phyloP scores from a whole-genome alignment of 2,888 invertebrate genomes.

The Agrotis clavis region DNA sequence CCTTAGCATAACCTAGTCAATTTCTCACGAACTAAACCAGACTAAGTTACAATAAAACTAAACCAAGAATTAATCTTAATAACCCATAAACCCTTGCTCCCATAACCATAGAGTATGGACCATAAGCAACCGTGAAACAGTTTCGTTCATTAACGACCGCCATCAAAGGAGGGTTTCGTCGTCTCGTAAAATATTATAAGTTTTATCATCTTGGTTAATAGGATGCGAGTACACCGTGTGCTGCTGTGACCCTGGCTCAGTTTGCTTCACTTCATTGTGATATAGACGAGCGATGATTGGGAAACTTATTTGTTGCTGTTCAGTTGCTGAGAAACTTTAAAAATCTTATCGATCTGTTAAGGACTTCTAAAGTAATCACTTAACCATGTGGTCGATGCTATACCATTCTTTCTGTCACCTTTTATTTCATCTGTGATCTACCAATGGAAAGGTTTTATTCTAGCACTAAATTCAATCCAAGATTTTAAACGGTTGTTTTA shows the following conservation, averaged over 20 bases:
- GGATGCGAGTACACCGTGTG: slow-evolving; percentile 61
- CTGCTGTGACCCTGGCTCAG: slow-evolving; percentile 77
- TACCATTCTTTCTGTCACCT: too few species aligned
- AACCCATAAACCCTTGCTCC: slow-evolving; percentile 32
- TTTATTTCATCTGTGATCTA: too few species aligned
- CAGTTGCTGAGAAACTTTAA: background rate
- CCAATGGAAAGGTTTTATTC: too few species aligned
- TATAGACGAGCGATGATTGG: slow-evolving; percentile 43
- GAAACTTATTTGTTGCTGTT: slow-evolving; percentile 22
- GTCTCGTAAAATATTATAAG: slow-evolving; percentile 52
- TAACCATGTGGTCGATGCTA: too few species aligned
- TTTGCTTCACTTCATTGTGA: slow-evolving; percentile 51
- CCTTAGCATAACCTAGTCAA: background rate
- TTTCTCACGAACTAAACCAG: slow-evolving; percentile 12
- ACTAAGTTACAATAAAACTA: slow-evolving; percentile 21
- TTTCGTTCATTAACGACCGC: slow-evolving; percentile 34
- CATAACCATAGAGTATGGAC: slow-evolving; percentile 10
- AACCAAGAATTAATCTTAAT: slow-evolving; percentile 14
- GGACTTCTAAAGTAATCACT: background rate
- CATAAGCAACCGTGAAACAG: slow-evolving; percentile 20
- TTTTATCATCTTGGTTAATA: slow-evolving; percentile 51
- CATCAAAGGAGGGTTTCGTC: slow-evolving; percentile 36
- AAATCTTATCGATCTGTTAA: too few species aligned
- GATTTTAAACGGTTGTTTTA: too few species aligned
- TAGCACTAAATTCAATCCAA: too few species aligned